Conservation (phyloP, 2,113 vertebrate species). For the Xiphophorus hellerii region DNA sequence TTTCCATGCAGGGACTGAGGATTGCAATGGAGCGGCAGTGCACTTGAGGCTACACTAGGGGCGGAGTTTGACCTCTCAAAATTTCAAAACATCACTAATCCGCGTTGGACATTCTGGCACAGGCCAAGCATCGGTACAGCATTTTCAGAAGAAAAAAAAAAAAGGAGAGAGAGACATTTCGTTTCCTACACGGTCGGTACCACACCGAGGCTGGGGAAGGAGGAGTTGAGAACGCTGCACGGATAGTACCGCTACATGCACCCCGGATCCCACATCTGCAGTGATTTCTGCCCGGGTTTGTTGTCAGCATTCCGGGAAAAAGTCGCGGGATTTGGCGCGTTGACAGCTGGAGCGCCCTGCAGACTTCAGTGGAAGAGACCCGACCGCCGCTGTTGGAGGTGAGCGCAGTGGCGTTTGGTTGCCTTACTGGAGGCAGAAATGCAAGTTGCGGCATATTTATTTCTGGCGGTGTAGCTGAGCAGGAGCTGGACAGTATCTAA, state of each 20-base stretch:
- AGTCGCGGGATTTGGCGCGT: slow-evolving; percentile 21
- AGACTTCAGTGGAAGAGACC: slow-evolving; percentile 21
- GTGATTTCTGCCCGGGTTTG: slow-evolving; percentile 32
- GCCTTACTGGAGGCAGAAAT: slow-evolving; percentile 21
- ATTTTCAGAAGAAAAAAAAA: background rate
- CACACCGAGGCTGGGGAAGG: background rate
- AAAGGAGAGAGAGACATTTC: background rate
- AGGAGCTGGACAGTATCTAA: background rate
- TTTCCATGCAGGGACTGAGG: slow-evolving; percentile 56
- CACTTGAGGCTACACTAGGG: slow-evolving; percentile 73
- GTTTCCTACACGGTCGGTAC: background rate
- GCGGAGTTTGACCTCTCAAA: slow-evolving; percentile 80
- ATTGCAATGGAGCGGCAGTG: slow-evolving; percentile 70
- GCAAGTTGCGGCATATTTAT: slow-evolving; percentile 69
- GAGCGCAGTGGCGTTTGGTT: slow-evolving; percentile 36
- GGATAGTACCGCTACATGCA: slow-evolving; percentile 5
- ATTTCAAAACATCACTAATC: slow-evolving; percentile 80
- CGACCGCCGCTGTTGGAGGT: slow-evolving; percentile 50
- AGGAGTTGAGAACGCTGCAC: slow-evolving; percentile 19
- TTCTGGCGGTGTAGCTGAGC: background rate
- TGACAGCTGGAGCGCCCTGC: slow-evolving; percentile 53
- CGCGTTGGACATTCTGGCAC: slow-evolving; percentile 70
- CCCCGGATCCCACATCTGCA: slow-evolving; percentile 52
- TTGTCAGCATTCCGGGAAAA: slow-evolving; percentile 19
- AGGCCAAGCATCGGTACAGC: slow-evolving; percentile 51